Percentiles rank a stretch among this genome's conserved stretches.
phyloP scores from a whole-genome alignment of 2,113 vertebrate species.

The Australoheros scitulus region DNA sequence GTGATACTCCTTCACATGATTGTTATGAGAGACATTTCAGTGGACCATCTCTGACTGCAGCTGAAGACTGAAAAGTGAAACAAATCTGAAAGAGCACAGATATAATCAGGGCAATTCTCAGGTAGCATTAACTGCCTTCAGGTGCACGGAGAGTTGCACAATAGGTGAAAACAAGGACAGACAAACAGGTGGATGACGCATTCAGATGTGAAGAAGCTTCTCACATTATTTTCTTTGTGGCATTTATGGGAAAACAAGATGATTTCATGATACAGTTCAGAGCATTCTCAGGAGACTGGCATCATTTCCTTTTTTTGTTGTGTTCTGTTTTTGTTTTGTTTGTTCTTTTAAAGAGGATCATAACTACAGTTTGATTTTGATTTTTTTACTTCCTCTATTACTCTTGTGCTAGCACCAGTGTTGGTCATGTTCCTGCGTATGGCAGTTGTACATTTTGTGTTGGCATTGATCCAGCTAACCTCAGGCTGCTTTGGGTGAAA shows the following conservation, averaged over 20 bases:
- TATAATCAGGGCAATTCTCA: slow-evolving; percentile 21
- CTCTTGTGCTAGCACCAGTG: not conserved
- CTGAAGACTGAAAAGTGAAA: not conserved
- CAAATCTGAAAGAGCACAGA: slow-evolving; percentile 9
- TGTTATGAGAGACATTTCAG: not conserved
- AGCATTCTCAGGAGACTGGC: not conserved
- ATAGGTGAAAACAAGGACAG: slow-evolving; percentile 25
- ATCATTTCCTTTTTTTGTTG: no score
- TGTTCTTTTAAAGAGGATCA: no score
- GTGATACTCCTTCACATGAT: not conserved
- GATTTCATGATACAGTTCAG: not conserved
- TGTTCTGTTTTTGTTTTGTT: no score
- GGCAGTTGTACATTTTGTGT: not conserved
- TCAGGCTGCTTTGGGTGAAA: not conserved
- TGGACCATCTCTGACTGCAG: not conserved
- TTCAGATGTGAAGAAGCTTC: slow-evolving; percentile 8
- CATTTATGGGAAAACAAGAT: slow-evolving; percentile 10
- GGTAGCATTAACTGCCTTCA: slow-evolving; percentile 13
- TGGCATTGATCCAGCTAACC: not conserved
- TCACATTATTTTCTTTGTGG: slow-evolving; percentile 1
- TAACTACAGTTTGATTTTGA: not conserved
- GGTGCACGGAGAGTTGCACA: slow-evolving; percentile 27
- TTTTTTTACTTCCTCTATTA: not conserved
- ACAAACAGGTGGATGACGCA: slow-evolving; percentile 30
- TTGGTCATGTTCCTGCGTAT: not conserved